Percentiles rank a stretch among this genome's conserved stretches.
These are phyloP conservation scores for Salticus scenicus DNA, from an alignment of 2,888 invertebrate genomes.

Conservation along the genomic window DNA sequence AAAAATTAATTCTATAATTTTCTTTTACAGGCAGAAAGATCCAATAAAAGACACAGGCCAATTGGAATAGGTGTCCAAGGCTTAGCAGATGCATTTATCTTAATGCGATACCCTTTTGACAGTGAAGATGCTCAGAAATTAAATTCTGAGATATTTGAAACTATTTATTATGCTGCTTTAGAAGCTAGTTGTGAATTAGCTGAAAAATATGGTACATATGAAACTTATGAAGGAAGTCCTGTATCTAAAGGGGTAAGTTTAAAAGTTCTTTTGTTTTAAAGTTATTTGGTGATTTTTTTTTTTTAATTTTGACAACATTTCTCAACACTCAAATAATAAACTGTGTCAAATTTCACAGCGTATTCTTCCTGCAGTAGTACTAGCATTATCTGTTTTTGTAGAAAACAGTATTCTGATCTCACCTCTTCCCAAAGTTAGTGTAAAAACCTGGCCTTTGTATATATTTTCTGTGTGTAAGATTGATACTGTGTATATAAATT, in stretches of 20 bases:
- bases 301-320: too few species aligned
- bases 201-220: conserved; percentile 87
- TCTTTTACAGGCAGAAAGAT: conserved; percentile 78
- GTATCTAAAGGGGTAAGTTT: conserved; percentile 87
- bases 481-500: too few species aligned
- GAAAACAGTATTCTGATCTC: too few species aligned
- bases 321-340: background rate
- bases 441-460: too few species aligned
- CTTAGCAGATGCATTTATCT: conserved; percentile 95
- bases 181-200: conserved; percentile 97
- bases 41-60: conserved; percentile 86
- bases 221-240: conserved; percentile 93
- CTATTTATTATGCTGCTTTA: conserved; percentile 96
- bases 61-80: conserved; percentile 96
- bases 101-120: conserved; percentile 95
- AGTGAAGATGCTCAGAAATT: conserved; percentile 88
- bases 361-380: background rate
- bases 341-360: background rate
- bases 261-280: too few species aligned
- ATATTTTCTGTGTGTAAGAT: too few species aligned
- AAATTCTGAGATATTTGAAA: conserved; percentile 98
- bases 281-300: too few species aligned
- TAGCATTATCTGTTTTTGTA: too few species aligned
- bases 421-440: too few species aligned
- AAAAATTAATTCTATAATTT: background rate